Conservation (phyloP, 2,113 vertebrate species). For the Plotosus lineatus region DNA sequence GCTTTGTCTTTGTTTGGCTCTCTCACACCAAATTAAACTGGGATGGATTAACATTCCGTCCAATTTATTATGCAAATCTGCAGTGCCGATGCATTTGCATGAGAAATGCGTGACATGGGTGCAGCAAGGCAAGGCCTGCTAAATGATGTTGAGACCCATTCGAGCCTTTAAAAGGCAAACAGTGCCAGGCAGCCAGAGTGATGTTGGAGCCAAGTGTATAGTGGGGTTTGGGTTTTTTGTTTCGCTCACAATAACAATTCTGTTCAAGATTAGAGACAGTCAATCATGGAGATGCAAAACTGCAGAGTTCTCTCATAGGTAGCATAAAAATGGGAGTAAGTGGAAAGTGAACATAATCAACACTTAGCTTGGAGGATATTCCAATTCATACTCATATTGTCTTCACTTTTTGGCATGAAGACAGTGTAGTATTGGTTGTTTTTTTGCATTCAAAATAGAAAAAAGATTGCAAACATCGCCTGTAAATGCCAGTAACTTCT, state of each 20-base stretch:
- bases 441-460: neutral
- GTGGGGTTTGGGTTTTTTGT: neutral
- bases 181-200: conserved; percentile 45
- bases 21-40: conserved; percentile 50
- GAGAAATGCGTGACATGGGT: conserved; percentile 26
- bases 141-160: conserved; percentile 37
- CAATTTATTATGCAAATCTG: conserved; percentile 53
- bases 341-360: conserved; percentile 38
- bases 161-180: conserved; percentile 48
- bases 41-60: conserved; percentile 53
- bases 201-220: conserved; percentile 33
- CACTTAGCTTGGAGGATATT: conserved; percentile 5
- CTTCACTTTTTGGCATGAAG: neutral
- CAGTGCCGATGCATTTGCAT: conserved; percentile 38
- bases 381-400: conserved; percentile 30
- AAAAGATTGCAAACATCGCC: neutral
- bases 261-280: neutral
- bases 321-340: conserved; percentile 18
- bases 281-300: neutral
- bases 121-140: conserved; percentile 9
- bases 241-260: conserved; percentile 8
- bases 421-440: neutral
- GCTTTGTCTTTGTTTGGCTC: conserved; percentile 49
- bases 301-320: neutral
- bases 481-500: too few relatives aligned